Conservation (phyloP, 1,140 invertebrate species). For the Drosophila mauritiana region DNA sequence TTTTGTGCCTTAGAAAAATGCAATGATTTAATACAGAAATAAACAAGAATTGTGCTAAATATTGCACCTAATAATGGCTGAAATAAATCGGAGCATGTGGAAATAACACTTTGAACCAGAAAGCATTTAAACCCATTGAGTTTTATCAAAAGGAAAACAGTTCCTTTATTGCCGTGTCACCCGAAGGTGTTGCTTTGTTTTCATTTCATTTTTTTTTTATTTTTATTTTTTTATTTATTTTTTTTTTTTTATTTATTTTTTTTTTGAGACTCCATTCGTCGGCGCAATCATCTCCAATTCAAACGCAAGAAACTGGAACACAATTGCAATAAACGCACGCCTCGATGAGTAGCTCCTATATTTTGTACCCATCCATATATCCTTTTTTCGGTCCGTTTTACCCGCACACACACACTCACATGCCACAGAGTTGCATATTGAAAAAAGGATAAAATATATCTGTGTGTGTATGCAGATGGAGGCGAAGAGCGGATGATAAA, state of each 20-base stretch:
- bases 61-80: background rate
- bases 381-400: background rate
- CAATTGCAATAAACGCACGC: constrained; percentile 46
- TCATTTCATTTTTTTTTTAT: constrained; percentile 16
- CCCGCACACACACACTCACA: constrained; percentile 1
- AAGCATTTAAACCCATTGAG: background rate
- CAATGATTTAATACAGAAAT: background rate
- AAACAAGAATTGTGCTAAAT: too few relatives aligned
- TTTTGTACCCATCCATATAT: background rate
- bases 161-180: constrained; percentile 13
- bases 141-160: background rate
- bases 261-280: constrained; percentile 13
- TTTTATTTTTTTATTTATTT: constrained; percentile 18
- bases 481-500: constrained; percentile 37
- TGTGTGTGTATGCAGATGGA: constrained; percentile 3
- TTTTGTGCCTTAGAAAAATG: background rate
- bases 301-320: constrained; percentile 50
- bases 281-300: constrained; percentile 39
- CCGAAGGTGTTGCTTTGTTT: constrained; percentile 37
- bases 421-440: constrained; percentile 40
- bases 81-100: background rate
- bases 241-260: constrained; percentile 22
- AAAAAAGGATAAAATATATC: constrained; percentile 15
- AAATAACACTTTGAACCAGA: background rate
- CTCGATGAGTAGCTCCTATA: constrained; percentile 39